Percentiles rank a stretch among this genome's conserved stretches.
phyloP scores from a whole-genome alignment of 2,113 vertebrate species.

The Lontra canadensis region DNA sequence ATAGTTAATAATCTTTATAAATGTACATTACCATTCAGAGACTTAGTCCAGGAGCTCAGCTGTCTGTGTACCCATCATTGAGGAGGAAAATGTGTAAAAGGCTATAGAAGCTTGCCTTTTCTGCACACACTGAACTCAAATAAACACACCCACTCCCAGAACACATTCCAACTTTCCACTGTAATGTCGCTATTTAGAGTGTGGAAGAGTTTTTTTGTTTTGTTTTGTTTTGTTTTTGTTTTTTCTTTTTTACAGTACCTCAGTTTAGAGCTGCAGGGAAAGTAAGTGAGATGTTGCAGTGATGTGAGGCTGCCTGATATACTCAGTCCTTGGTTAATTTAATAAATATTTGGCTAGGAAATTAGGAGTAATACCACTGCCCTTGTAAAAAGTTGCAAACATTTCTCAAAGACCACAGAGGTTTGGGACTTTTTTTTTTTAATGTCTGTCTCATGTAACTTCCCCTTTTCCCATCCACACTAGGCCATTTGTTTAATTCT shows the following conservation, averaged over 20 bases:
- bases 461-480: constrained; percentile 31
- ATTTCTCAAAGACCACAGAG: constrained; percentile 66
- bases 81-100: constrained; percentile 62
- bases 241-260: constrained; percentile 44
- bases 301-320: constrained; percentile 43
- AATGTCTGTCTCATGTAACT: constrained; percentile 49
- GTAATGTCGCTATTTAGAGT: constrained; percentile 64
- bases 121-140: constrained; percentile 69
- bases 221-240: no score
- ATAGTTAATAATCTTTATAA: constrained; percentile 68
- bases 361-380: constrained; percentile 53
- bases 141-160: constrained; percentile 71
- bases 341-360: constrained; percentile 71
- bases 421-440: constrained; percentile 60
- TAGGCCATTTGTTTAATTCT: constrained; percentile 58
- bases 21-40: constrained; percentile 66
- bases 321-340: constrained; percentile 53
- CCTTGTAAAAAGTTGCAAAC: constrained; percentile 73
- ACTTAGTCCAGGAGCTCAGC: constrained; percentile 53
- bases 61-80: constrained; percentile 50
- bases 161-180: constrained; percentile 67
- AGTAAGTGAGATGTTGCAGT: constrained; percentile 46
- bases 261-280: constrained; percentile 57
- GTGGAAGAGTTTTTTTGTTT: neutral
- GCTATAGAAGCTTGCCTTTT: constrained; percentile 62